phyloP scores from a whole-genome alignment of 2,888 invertebrate species.

The Rhimphoctona megacephalus region DNA sequence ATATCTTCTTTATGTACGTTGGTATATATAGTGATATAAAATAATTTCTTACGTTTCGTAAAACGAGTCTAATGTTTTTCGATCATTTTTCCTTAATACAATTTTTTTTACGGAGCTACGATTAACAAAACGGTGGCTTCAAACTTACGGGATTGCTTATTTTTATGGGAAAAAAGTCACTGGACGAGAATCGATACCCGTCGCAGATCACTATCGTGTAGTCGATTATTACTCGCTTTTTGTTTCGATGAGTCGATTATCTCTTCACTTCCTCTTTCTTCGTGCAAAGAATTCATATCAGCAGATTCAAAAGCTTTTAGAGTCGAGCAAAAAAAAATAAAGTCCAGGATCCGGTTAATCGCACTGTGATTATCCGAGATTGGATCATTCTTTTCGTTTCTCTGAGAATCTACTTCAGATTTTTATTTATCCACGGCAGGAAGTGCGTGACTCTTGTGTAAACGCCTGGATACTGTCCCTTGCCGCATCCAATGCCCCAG shows the following conservation, averaged over 20 bases:
- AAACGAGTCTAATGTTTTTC: conserved; percentile 13
- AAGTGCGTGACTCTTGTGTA: conserved; percentile 94
- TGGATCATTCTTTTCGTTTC: conserved; percentile 5
- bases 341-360: conserved; percentile 1
- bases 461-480: conserved; percentile 96
- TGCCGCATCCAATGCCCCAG: conserved; percentile 97
- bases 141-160: conserved; percentile 1
- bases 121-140: conserved; percentile 12
- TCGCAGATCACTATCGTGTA: background rate
- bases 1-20: conserved; percentile 78
- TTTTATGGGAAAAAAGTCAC: background rate
- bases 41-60: conserved; percentile 76
- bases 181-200: conserved; percentile 11
- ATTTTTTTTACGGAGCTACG: conserved; percentile 6
- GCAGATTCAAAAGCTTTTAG: background rate
- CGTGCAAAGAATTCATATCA: background rate
- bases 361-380: conserved; percentile 14
- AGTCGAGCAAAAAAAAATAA: background rate
- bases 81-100: background rate
- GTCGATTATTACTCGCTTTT: background rate
- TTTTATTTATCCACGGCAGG: conserved; percentile 94
- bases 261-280: background rate
- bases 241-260: background rate
- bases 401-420: conserved; percentile 87
- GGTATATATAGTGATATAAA: conserved; percentile 79